Percentiles rank a stretch among this genome's conserved stretches.
These are phyloP conservation scores for Cotesia glomerata DNA, from an alignment of 1,140 invertebrate genomes.

Conservation along the genomic window DNA sequence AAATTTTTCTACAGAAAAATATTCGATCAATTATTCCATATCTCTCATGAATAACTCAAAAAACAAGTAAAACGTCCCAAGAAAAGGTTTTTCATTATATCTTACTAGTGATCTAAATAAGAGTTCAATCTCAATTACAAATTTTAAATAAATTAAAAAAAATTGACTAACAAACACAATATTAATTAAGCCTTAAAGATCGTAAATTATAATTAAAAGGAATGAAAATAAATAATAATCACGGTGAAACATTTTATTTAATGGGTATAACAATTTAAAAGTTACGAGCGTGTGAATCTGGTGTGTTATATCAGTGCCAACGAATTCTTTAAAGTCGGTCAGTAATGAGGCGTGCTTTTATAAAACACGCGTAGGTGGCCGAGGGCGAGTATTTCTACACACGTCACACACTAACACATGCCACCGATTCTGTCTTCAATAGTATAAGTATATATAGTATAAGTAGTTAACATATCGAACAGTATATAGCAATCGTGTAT, in stretches of 20 bases:
- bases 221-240: background rate
- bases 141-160: no score
- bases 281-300: slow-evolving; percentile 25
- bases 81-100: no score
- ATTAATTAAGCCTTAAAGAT: no score
- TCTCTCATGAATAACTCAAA: no score
- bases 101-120: no score
- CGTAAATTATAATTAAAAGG: background rate
- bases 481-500: background rate
- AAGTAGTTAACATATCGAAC: background rate
- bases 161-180: no score
- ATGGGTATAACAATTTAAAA: background rate
- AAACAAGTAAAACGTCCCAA: no score
- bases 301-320: slow-evolving; percentile 7
- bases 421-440: background rate
- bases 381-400: slow-evolving; percentile 38
- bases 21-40: no score
- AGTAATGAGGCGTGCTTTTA: slow-evolving; percentile 27
- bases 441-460: no score
- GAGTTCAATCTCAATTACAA: no score
- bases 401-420: background rate
- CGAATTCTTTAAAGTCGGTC: slow-evolving; percentile 14
- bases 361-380: slow-evolving; percentile 50
- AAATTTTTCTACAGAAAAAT: no score
- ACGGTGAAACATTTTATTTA: background rate